Evolutionary conservation across 2,888 invertebrate species (phyloP), one percentile per base, ranked within the genome.

Genomic region (Parnassius glacialis): DNA sequence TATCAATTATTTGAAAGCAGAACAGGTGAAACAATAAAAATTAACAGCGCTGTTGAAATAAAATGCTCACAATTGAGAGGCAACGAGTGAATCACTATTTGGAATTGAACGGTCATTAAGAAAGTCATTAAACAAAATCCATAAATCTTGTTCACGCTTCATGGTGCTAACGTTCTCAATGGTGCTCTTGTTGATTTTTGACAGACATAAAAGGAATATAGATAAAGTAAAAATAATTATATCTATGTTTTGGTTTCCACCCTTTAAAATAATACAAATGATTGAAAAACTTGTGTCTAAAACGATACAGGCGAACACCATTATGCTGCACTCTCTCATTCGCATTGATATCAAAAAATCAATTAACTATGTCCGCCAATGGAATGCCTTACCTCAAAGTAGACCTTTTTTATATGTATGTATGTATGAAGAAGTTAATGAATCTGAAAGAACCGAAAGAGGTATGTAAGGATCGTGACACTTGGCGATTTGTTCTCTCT

Each of bases 121-220:
- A 68, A 59, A 65, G 58, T 63, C 67, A 66, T 68, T 67, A 67
- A 67, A 65, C 62, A 57, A 61, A 63, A 62, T 54, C 53, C 69
- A 65, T 69, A 69, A 68, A 69, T 70, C 66, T 64, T 65, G 66
- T 69, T 67, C 69, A 67, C 70, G 64, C 67, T 65, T 61, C 60
- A 50, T 20, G 44, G 34, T 53, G 20, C 52, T 41, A 50, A 56
- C 48, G 56, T 12, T 48, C 47, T 41, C 57, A 56, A 53, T 48
- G 52, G 59, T 60, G 57, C 44, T 58, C 61, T 20, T 52, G 12
- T 10, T 51, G 10, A 60, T 50, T 57, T 51, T 9, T 12, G n/a
- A 42, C 10, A 34, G 12, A 7, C 10, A 13, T 51, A 2, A 25
- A 10, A 7, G 25, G 7, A 10, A 9, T 2, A 51, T 12, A 25